A percentile compares a stretch with the other conserved stretches of the same genome.
phyloP scores from a whole-genome alignment of 2,888 invertebrate genomes.

The Rhodophaea formosa region DNA sequence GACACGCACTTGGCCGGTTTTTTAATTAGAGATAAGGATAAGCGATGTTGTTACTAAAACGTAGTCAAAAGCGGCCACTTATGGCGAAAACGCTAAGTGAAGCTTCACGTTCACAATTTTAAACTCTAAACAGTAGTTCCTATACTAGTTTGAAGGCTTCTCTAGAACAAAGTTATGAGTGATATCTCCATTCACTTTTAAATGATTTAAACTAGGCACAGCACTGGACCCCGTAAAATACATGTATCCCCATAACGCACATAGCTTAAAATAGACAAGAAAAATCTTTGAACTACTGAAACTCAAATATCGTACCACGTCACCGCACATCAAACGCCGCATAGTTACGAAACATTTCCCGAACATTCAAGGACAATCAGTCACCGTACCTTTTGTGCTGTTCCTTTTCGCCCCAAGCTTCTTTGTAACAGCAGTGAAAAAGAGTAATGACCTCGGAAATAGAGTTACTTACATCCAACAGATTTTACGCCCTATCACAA shows the following conservation, averaged over 20 bases:
- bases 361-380: conserved; percentile 44
- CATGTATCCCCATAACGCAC: neutral
- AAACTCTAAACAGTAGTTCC: too few species aligned
- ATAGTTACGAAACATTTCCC: conserved; percentile 31
- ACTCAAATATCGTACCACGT: conserved; percentile 2
- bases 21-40: too few species aligned
- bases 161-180: neutral
- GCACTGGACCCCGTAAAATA: neutral
- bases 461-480: conserved; percentile 39
- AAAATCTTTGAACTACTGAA: neutral
- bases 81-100: too few species aligned
- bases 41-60: too few species aligned
- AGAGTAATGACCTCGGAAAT: conserved; percentile 57
- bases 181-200: neutral
- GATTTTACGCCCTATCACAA: conserved; percentile 32
- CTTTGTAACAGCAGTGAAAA: conserved; percentile 48
- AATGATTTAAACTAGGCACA: neutral
- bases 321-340: conserved; percentile 25
- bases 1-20: too few species aligned
- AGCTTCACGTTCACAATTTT: too few species aligned
- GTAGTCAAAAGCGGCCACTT: too few species aligned
- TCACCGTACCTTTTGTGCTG: conserved; percentile 46
- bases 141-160: neutral
- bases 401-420: conserved; percentile 41
- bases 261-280: neutral